These are phyloP conservation scores for Porites lutea DNA, from an alignment of 64 coral and sea anemone genomes.

Conservation along the genomic window DNA sequence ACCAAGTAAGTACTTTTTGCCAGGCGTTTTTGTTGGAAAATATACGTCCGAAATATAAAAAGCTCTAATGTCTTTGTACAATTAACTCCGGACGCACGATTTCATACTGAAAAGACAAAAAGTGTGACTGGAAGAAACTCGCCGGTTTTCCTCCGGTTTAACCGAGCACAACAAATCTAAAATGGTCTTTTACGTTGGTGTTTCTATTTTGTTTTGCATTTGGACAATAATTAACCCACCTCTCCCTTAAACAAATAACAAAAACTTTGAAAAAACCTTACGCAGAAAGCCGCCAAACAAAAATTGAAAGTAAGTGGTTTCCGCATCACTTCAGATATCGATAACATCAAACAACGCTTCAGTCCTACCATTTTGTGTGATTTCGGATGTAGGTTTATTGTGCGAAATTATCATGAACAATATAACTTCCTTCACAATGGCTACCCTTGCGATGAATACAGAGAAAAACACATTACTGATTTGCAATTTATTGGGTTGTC, in stretches of 20 bases:
- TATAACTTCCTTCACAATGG: neutral
- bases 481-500: neutral
- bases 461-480: neutral
- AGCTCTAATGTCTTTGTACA: too few relatives aligned
- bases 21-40: too few relatives aligned
- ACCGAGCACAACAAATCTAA: neutral
- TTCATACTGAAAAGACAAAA: too few relatives aligned
- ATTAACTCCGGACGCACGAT: too few relatives aligned
- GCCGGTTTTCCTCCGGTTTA: neutral
- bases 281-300: neutral
- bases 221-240: too few relatives aligned
- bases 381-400: neutral
- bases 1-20: too few relatives aligned
- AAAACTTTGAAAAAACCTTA: neutral
- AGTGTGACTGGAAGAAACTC: too few relatives aligned
- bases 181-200: neutral
- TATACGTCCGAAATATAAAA: too few relatives aligned
- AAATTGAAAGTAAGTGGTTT: neutral
- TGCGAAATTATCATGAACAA: neutral
- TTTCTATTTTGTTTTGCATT: neutral
- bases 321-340: neutral
- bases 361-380: neutral
- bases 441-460: neutral
- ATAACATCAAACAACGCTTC: neutral
- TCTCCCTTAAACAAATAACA: neutral